Evolutionary conservation across 2,888 invertebrate species (phyloP).

Genomic region (Aleiodes alternator): DNA sequence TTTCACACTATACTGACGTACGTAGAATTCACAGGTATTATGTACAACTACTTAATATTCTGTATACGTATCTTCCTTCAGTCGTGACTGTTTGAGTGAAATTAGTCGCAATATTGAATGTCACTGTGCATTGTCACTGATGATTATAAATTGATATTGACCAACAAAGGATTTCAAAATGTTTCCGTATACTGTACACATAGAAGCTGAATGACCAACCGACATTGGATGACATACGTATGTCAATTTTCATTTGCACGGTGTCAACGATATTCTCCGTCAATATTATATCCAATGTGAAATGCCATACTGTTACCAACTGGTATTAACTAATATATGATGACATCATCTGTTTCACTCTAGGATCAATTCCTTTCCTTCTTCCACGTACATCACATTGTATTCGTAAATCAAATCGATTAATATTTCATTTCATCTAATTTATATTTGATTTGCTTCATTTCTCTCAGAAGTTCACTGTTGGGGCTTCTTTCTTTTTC

Average conservation of each 20-base stretch:
- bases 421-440: not conserved
- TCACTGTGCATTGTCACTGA: slow-evolving; percentile 8
- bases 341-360: slow-evolving; percentile 64
- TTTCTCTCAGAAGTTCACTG: not conserved
- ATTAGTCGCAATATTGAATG: slow-evolving; percentile 23
- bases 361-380: no score
- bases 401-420: slow-evolving; percentile 64
- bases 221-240: slow-evolving; percentile 1
- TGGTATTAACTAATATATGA: slow-evolving; percentile 64
- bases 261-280: slow-evolving; percentile 60
- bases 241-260: slow-evolving; percentile 49
- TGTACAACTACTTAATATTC: slow-evolving; percentile 12
- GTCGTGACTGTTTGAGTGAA: slow-evolving; percentile 11
- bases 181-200: slow-evolving; percentile 1
- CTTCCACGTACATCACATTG: slow-evolving; percentile 56
- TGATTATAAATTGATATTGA: slow-evolving; percentile 15
- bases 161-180: slow-evolving; percentile 25
- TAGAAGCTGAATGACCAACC: slow-evolving; percentile 17
- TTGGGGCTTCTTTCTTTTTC: not conserved
- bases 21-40: not conserved
- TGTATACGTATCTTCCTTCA: slow-evolving; percentile 1
- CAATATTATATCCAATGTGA: slow-evolving; percentile 60
- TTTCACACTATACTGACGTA: not conserved
- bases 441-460: slow-evolving; percentile 8
- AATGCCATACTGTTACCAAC: slow-evolving; percentile 48